phyloP scores from a whole-genome alignment of 2,113 vertebrate genomes.

The Cavia porcellus region DNA sequence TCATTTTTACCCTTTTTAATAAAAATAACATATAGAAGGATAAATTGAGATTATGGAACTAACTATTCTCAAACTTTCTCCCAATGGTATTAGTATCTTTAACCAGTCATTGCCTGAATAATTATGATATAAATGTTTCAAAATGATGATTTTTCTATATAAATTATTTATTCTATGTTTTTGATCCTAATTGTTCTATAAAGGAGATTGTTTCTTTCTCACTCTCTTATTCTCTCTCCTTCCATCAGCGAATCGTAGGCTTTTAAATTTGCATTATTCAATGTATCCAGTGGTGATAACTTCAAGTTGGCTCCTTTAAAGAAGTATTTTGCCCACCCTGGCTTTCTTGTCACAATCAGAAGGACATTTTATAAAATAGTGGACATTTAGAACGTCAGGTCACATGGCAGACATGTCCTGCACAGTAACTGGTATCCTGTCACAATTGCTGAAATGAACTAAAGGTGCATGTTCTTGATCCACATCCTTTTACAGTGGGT shows the following conservation, averaged over 20 bases:
- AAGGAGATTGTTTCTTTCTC: not conserved
- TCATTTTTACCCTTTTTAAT: not conserved
- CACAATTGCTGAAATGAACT: not conserved
- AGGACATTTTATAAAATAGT: not conserved
- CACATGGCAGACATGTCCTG: not conserved
- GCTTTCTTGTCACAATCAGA: not conserved
- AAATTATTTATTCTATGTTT: not conserved
- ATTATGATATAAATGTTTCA: not conserved
- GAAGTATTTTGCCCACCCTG: not conserved
- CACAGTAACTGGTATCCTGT: not conserved
- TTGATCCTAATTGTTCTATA: not conserved
- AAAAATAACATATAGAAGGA: not conserved
- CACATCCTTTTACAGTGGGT: not conserved
- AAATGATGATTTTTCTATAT: conserved; percentile 22
- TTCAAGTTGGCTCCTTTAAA: not conserved
- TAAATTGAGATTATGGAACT: not conserved
- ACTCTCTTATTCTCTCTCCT: not conserved
- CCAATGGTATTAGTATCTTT: not conserved
- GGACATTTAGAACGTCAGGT: not conserved
- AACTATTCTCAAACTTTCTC: not conserved
- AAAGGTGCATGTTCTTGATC: not conserved
- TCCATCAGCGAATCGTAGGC: not conserved
- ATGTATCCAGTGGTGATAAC: not conserved
- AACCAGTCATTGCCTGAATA: conserved; percentile 15
- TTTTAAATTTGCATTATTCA: conserved; percentile 10